Evolutionary conservation across 2,797 vertebrate genomes (phyloP).

Genomic region (Picus viridis): DNA sequence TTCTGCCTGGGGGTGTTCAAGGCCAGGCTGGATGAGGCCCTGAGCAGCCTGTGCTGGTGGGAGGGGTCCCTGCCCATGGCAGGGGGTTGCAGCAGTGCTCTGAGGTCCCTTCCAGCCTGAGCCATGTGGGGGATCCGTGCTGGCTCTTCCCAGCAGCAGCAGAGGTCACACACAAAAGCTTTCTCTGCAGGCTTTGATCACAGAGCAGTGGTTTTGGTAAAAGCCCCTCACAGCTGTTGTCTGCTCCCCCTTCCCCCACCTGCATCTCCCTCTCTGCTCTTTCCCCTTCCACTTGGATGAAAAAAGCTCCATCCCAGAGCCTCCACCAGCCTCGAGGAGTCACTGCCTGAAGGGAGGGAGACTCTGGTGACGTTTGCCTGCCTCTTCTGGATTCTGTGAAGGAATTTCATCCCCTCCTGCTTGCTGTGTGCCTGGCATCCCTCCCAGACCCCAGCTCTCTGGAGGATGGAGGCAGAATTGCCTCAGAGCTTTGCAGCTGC

Average conservation of each 20-base stretch:
- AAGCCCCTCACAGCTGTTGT: not conserved
- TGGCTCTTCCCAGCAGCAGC: not conserved
- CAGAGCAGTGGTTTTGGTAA: not conserved
- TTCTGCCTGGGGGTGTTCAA: no score
- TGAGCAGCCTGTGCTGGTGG: no score
- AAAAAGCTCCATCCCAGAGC: not conserved
- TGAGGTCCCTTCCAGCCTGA: no score
- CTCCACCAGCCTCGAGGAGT: not conserved
- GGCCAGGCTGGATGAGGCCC: no score
- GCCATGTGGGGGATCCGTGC: not conserved
- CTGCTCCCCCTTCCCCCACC: not conserved
- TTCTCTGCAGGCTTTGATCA: not conserved
- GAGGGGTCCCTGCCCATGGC: no score
- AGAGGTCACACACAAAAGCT: not conserved
- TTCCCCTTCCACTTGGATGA: not conserved
- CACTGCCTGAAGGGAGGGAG: constrained; percentile 12
- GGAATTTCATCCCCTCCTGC: constrained; percentile 52
- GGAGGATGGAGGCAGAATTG: constrained; percentile 48
- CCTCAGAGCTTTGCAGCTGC: constrained; percentile 54
- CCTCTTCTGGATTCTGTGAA: constrained; percentile 63
- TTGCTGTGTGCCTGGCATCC: constrained; percentile 42
- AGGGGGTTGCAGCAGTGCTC: no score
- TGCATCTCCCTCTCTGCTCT: not conserved
- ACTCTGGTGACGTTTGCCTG: constrained; percentile 17
- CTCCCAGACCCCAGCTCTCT: constrained; percentile 48